A percentile compares a stretch with the other conserved stretches of the same genome.
phyloP scores from a whole-genome alignment of 2,888 invertebrate species.

The Mallateleia sp. region DNA sequence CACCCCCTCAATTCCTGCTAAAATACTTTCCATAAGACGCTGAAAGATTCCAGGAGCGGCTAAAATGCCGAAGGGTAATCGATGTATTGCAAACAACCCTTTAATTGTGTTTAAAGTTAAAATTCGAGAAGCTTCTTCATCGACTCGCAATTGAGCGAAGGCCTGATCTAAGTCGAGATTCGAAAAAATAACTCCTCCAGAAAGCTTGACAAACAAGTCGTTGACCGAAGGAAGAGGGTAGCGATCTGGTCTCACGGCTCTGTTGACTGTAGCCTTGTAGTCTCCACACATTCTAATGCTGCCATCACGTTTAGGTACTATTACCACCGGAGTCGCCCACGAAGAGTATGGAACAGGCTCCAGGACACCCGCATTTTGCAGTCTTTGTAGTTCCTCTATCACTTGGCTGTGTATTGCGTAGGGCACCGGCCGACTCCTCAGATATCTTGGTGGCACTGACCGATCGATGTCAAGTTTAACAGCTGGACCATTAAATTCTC shows the following conservation, averaged over 20 bases:
- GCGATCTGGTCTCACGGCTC: not conserved
- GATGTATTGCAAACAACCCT: constrained; percentile 66
- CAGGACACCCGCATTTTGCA: constrained; percentile 31
- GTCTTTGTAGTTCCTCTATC: constrained; percentile 13
- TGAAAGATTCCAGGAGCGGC: constrained; percentile 72
- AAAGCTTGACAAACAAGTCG: constrained; percentile 22
- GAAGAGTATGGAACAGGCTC: constrained; percentile 13
- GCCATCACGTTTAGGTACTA: constrained; percentile 34
- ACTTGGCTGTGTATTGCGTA: constrained; percentile 18
- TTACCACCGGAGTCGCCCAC: constrained; percentile 50
- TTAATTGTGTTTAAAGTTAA: constrained; percentile 30
- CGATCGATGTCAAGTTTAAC: not conserved
- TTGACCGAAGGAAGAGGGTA: constrained; percentile 40
- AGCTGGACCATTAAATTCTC: constrained; percentile 3
- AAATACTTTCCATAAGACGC: constrained; percentile 66
- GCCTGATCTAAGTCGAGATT: constrained; percentile 44
- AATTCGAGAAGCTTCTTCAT: constrained; percentile 9
- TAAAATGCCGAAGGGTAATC: constrained; percentile 81
- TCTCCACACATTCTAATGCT: constrained; percentile 33
- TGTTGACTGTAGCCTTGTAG: constrained; percentile 39
- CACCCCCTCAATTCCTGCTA: constrained; percentile 22
- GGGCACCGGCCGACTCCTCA: constrained; percentile 17
- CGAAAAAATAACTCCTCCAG: constrained; percentile 41
- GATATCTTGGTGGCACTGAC: constrained; percentile 6
- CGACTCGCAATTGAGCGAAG: constrained; percentile 27